A percentile compares a stretch with the other conserved stretches of the same genome.
Evolutionary conservation across 1,140 invertebrate genomes (phyloP).

Genomic region (Plectrocnemia conspersa): DNA sequence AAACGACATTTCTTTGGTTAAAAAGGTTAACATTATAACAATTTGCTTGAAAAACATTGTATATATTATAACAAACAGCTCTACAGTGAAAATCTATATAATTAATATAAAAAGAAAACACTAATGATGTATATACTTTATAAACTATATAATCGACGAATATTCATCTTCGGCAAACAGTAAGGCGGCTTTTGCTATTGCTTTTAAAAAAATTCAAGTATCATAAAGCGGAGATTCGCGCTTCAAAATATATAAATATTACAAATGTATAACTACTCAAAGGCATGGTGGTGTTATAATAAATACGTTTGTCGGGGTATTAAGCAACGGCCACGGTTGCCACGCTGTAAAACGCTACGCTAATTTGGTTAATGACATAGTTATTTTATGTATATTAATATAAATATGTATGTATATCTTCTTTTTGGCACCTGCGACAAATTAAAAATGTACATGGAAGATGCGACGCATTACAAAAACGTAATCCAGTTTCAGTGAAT

Average conservation of each 20-base stretch:
- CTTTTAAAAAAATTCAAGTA: constrained; percentile 29
- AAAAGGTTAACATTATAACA: constrained; percentile 26
- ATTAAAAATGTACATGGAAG: too few species aligned
- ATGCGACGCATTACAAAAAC: too few species aligned
- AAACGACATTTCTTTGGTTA: constrained; percentile 22
- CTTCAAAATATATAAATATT: background rate
- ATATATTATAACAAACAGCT: background rate
- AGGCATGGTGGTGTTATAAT: constrained; percentile 1
- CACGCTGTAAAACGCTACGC: constrained; percentile 10
- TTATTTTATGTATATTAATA: too few species aligned
- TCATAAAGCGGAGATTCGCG: background rate
- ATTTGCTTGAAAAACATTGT: constrained; percentile 3
- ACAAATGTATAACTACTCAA: constrained; percentile 5
- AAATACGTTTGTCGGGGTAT: background rate
- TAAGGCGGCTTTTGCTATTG: constrained; percentile 29
- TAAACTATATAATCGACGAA: constrained; percentile 23
- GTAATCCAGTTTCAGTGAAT: too few species aligned
- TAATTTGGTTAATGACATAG: too few species aligned
- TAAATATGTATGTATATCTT: too few species aligned
- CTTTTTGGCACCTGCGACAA: too few species aligned
- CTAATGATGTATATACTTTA: background rate
- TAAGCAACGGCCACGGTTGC: background rate
- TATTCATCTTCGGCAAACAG: constrained; percentile 29
- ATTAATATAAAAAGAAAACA: background rate
- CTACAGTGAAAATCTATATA: constrained; percentile 4